A percentile compares a stretch with the other conserved stretches of the same genome.
Evolutionary conservation across 2,888 invertebrate species (phyloP).

Genomic region (Dorcus hopei): DNA sequence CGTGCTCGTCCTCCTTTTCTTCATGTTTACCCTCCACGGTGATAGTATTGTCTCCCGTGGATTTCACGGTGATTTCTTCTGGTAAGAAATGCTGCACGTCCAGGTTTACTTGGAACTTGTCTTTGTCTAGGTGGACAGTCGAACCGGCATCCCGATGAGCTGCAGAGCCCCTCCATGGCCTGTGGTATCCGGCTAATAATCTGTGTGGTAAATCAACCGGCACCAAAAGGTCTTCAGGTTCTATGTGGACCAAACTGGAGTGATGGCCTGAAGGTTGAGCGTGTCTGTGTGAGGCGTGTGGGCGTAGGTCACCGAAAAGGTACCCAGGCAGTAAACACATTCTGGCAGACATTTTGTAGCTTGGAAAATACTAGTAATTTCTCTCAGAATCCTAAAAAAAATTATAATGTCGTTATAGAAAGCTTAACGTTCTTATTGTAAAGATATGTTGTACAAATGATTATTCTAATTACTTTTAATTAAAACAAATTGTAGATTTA

Average conservation of each 20-base stretch:
- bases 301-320: slow-evolving; percentile 39
- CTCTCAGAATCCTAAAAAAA: no score
- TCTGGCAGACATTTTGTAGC: no score
- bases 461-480: no score
- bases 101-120: slow-evolving; percentile 66
- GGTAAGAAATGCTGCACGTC: slow-evolving; percentile 76
- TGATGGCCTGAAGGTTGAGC: slow-evolving; percentile 55
- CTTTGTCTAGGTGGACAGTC: slow-evolving; percentile 57
- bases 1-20: slow-evolving; percentile 70
- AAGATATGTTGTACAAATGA: no score
- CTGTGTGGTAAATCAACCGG: slow-evolving; percentile 18
- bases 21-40: slow-evolving; percentile 76
- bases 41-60: slow-evolving; percentile 60
- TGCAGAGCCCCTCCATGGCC: slow-evolving; percentile 51
- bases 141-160: slow-evolving; percentile 55
- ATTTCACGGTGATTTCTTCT: slow-evolving; percentile 71
- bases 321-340: not conserved
- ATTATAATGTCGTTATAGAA: no score
- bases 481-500: no score
- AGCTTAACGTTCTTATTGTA: no score
- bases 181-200: slow-evolving; percentile 37
- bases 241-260: slow-evolving; percentile 51
- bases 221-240: slow-evolving; percentile 52
- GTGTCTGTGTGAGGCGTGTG: slow-evolving; percentile 20
- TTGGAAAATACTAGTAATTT: no score